Percentiles rank a stretch among this genome's conserved stretches.
These are phyloP conservation scores for Lagopus muta DNA, from an alignment of 2,113 vertebrate genomes.

Conservation along the genomic window DNA sequence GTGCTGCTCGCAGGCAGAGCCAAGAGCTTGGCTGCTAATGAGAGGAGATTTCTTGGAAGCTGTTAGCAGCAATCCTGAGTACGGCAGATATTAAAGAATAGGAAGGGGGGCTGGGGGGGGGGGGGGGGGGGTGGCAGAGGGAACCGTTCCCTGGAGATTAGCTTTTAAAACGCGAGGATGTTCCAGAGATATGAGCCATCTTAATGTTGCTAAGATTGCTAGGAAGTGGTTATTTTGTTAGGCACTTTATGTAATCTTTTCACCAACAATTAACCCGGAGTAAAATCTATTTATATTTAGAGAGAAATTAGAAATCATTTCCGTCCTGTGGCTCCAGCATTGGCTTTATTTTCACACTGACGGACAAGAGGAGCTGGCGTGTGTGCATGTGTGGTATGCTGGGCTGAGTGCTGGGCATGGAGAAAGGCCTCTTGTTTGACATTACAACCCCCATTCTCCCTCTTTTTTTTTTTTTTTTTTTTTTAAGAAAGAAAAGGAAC, in stretches of 20 bases:
- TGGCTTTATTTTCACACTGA: conserved; percentile 58
- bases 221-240: conserved; percentile 72
- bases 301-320: conserved; percentile 68
- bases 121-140: neutral
- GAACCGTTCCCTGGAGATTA: conserved; percentile 43
- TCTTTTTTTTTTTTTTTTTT: neutral
- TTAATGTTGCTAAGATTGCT: conserved; percentile 46
- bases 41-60: conserved; percentile 42
- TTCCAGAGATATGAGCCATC: conserved; percentile 25
- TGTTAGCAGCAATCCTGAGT: neutral
- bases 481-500: neutral
- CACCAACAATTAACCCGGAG: conserved; percentile 60
- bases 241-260: conserved; percentile 48
- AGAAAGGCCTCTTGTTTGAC: conserved; percentile 37
- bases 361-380: conserved; percentile 3
- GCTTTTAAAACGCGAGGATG: conserved; percentile 42
- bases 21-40: conserved; percentile 38
- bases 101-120: neutral
- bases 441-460: rapidly evolving
- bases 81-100: neutral
- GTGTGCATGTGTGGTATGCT: neutral
- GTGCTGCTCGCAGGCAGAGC: neutral
- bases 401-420: neutral
- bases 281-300: conserved; percentile 58
- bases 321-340: conserved; percentile 22